Evolutionary conservation across 2,797 vertebrate species (phyloP).

Genomic region (Salmo trutta): DNA sequence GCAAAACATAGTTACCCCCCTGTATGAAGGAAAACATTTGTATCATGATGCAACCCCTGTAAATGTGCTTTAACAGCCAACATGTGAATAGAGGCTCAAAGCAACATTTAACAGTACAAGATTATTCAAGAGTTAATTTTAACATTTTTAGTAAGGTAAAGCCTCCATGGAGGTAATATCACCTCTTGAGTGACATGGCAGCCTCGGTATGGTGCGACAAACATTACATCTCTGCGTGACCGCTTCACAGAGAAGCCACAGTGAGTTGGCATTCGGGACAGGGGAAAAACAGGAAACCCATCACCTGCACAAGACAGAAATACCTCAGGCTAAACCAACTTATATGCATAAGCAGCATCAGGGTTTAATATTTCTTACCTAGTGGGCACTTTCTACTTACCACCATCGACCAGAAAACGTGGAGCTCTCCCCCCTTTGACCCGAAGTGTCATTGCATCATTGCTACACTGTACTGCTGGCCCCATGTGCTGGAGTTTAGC

Average conservation of each 20-base stretch:
- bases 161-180: background rate
- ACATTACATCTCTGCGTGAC: slow-evolving; percentile 44
- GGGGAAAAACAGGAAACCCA: slow-evolving; percentile 27
- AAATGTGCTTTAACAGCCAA: too few species aligned
- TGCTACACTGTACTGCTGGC: slow-evolving; percentile 35
- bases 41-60: too few species aligned
- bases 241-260: slow-evolving; percentile 59
- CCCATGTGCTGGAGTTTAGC: slow-evolving; percentile 13
- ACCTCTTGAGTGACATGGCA: slow-evolving; percentile 56
- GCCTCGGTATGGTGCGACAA: slow-evolving; percentile 42
- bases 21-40: slow-evolving; percentile 3
- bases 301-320: slow-evolving; percentile 31
- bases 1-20: slow-evolving; percentile 42
- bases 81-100: too few species aligned
- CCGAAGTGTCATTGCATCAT: slow-evolving; percentile 35
- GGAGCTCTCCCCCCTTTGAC: slow-evolving; percentile 18
- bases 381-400: too few species aligned
- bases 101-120: too few species aligned
- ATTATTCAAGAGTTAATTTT: too few species aligned
- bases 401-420: slow-evolving; percentile 8
- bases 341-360: background rate
- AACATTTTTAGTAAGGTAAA: background rate
- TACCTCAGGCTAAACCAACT: background rate
- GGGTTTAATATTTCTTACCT: background rate
- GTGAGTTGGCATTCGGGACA: slow-evolving; percentile 45